These are phyloP conservation scores for Percopsis transmontana DNA, from an alignment of 2,113 vertebrate species.

Conservation along the genomic window DNA sequence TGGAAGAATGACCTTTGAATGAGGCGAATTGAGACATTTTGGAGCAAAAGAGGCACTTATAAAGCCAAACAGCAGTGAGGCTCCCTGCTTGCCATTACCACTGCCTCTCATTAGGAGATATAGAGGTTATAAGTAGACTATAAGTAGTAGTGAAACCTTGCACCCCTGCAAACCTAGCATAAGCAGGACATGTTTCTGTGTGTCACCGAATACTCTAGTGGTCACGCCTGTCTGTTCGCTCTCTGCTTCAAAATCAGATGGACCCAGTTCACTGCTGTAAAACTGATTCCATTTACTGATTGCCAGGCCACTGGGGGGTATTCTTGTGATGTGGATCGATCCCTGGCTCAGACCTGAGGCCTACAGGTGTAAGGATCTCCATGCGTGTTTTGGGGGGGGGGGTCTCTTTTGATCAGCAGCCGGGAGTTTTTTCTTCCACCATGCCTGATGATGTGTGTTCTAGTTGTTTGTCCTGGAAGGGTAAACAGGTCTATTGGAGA, in stretches of 20 bases:
- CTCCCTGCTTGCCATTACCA: slow-evolving; percentile 11
- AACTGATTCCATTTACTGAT: slow-evolving; percentile 40
- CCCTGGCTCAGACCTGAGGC: slow-evolving; percentile 17
- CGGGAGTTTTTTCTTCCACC: slow-evolving; percentile 2
- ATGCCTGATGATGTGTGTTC: slow-evolving; percentile 1
- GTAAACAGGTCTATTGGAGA: neutral
- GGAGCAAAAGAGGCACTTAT: slow-evolving; percentile 1
- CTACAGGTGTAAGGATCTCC: slow-evolving; percentile 33
- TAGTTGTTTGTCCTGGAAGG: slow-evolving; percentile 4
- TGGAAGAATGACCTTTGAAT: slow-evolving; percentile 6
- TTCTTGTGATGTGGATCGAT: slow-evolving; percentile 38
- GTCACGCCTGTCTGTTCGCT: too few species aligned
- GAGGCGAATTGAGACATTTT: slow-evolving; percentile 12
- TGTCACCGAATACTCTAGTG: too few species aligned
- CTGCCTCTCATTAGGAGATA: slow-evolving; percentile 15
- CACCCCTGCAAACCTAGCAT: neutral
- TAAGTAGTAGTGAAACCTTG: too few species aligned
- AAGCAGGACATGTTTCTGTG: too few species aligned
- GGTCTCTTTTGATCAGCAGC: slow-evolving; percentile 17
- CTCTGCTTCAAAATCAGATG: too few species aligned
- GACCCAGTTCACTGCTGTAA: slow-evolving; percentile 14
- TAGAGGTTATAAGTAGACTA: slow-evolving; percentile 6
- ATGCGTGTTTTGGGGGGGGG: slow-evolving; percentile 22
- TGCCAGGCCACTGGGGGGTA: slow-evolving; percentile 24
- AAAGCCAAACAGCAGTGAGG: slow-evolving; percentile 18